phyloP scores from a whole-genome alignment of 2,888 invertebrate genomes.

The Pheosia tremula region DNA sequence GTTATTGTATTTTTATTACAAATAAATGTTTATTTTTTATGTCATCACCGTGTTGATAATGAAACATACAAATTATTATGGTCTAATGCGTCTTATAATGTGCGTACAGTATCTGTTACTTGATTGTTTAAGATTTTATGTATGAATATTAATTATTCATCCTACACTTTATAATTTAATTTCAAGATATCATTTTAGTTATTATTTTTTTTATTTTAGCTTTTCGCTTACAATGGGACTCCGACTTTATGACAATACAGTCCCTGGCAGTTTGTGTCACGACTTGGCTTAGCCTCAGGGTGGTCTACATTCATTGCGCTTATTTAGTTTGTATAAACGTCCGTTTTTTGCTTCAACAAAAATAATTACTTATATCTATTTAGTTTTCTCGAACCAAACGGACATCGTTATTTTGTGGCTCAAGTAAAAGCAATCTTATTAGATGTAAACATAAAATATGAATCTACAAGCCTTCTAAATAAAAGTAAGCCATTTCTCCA shows the following conservation, averaged over 20 bases:
- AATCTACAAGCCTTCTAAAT: too few relatives aligned
- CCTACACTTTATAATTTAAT: background rate
- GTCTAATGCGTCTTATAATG: slow-evolving; percentile 1
- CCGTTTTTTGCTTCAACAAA: background rate
- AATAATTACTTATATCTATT: too few relatives aligned
- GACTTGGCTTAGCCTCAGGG: slow-evolving; percentile 5
- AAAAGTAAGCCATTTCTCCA: too few relatives aligned
- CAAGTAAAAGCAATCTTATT: too few relatives aligned
- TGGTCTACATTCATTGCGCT: slow-evolving; percentile 15
- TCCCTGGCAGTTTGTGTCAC: slow-evolving; percentile 11
- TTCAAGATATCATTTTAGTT: background rate
- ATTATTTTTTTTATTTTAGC: background rate
- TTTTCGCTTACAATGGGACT: background rate
- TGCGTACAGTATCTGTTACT: background rate
- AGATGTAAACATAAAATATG: too few relatives aligned
- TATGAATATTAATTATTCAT: background rate
- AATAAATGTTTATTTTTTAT: slow-evolving; percentile 27
- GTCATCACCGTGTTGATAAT: slow-evolving; percentile 19
- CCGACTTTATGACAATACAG: slow-evolving; percentile 5
- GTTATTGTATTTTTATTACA: slow-evolving; percentile 36
- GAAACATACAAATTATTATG: slow-evolving; percentile 6
- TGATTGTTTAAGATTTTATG: background rate
- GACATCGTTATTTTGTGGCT: too few relatives aligned
- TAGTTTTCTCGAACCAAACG: too few relatives aligned
- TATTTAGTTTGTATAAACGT: slow-evolving; percentile 1